Conservation (phyloP, 2,113 vertebrate species). For the Clarias magur region DNA sequence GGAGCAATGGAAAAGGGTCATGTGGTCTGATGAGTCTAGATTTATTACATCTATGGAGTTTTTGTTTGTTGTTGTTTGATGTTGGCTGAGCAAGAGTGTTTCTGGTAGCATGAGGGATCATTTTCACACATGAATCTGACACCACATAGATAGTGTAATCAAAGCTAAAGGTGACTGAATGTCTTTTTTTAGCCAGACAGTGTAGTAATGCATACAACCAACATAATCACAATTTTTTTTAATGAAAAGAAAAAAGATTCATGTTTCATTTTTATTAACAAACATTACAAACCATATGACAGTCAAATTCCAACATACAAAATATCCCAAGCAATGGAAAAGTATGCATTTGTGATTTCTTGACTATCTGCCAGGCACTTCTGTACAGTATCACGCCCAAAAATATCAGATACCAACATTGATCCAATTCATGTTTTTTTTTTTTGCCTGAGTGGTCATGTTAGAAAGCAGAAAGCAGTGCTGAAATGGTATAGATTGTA, state of each 20-base stretch:
- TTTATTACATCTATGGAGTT: too few relatives aligned
- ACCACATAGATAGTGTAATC: too few relatives aligned
- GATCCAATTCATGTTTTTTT: background rate
- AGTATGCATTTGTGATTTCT: background rate
- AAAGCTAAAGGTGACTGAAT: too few relatives aligned
- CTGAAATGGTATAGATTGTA: background rate
- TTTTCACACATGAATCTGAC: too few relatives aligned
- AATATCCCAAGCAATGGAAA: background rate
- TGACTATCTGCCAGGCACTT: background rate
- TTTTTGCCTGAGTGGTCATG: background rate
- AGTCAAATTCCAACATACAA: background rate
- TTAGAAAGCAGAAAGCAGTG: background rate
- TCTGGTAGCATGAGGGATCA: too few relatives aligned
- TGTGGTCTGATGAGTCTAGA: too few relatives aligned
- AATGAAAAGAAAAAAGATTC: background rate
- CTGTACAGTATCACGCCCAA: background rate
- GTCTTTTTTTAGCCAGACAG: too few relatives aligned
- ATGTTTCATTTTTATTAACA: background rate
- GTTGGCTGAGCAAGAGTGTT: too few relatives aligned
- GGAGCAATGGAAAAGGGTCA: too few relatives aligned
- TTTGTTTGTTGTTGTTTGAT: too few relatives aligned
- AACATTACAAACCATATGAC: background rate
- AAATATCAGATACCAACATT: background rate
- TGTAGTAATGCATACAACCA: background rate
- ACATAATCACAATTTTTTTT: background rate